Percentiles rank a stretch among this genome's conserved stretches.
phyloP scores from a whole-genome alignment of 2,797 vertebrate species.

The Chrysocyon brachyurus region DNA sequence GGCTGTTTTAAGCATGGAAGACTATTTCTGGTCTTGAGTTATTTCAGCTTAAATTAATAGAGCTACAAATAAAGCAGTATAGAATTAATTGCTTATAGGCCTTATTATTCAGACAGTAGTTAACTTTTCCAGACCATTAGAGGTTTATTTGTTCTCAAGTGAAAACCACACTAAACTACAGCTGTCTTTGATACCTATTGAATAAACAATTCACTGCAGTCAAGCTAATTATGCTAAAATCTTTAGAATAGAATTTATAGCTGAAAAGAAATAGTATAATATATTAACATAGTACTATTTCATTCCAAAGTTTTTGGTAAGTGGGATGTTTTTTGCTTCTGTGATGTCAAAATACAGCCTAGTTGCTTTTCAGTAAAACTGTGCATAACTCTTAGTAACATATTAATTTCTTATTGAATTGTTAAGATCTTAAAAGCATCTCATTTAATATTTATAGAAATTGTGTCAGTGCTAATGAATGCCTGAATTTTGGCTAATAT shows the following conservation, averaged over 20 bases:
- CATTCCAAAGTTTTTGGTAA: slow-evolving; percentile 70
- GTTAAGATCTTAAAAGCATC: slow-evolving; percentile 56
- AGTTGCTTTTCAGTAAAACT: slow-evolving; percentile 66
- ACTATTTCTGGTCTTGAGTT: slow-evolving; percentile 25
- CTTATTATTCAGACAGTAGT: not conserved
- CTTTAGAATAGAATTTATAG: slow-evolving; percentile 46
- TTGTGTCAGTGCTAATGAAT: slow-evolving; percentile 47
- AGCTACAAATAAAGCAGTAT: slow-evolving; percentile 42
- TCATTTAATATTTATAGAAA: slow-evolving; percentile 44
- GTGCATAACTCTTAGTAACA: slow-evolving; percentile 24
- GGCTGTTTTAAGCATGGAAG: not conserved
- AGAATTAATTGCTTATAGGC: slow-evolving; percentile 40
- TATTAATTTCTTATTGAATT: slow-evolving; percentile 49
- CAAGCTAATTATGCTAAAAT: slow-evolving; percentile 37
- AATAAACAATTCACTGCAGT: slow-evolving; percentile 40
- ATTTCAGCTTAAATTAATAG: slow-evolving; percentile 64
- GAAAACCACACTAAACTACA: slow-evolving; percentile 41
- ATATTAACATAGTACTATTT: slow-evolving; percentile 48
- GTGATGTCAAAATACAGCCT: slow-evolving; percentile 44
- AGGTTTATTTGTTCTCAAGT: slow-evolving; percentile 42
- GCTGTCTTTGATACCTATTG: slow-evolving; percentile 57
- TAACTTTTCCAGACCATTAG: slow-evolving; percentile 53
- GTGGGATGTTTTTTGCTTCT: slow-evolving; percentile 48
- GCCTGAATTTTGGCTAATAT: slow-evolving; percentile 58
- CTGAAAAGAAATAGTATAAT: slow-evolving; percentile 6